Conservation (phyloP, 2,797 vertebrate genomes). For the Danio albolineatus region DNA sequence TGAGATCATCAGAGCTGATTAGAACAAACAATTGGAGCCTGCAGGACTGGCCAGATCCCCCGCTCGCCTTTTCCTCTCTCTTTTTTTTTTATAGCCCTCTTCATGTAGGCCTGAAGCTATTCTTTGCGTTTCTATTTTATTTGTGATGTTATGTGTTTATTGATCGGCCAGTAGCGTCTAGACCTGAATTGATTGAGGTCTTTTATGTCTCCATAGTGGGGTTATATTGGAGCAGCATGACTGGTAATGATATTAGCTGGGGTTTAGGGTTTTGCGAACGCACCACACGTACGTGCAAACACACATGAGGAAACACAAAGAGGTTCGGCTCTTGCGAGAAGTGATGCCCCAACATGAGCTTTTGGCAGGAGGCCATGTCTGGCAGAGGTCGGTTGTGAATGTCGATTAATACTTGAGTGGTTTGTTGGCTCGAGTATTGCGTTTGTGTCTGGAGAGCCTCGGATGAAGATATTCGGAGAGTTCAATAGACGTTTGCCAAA, state of each 20-base stretch:
- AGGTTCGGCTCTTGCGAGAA: neutral
- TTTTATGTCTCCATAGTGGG: conserved; percentile 52
- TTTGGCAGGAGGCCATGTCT: conserved; percentile 19
- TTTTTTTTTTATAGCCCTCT: neutral
- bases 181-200: conserved; percentile 58
- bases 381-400: neutral
- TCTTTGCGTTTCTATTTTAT: conserved; percentile 13
- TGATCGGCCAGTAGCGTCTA: conserved; percentile 51
- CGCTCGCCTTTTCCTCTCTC: neutral
- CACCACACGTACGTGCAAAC: conserved; percentile 13
- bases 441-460: neutral
- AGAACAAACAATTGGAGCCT: conserved; percentile 20
- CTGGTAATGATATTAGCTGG: conserved; percentile 40
- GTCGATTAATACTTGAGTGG: conserved; percentile 6
- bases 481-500: neutral
- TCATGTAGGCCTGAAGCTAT: conserved; percentile 9
- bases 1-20: conserved; percentile 7
- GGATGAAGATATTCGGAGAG: neutral
- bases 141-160: conserved; percentile 51
- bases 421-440: neutral
- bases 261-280: conserved; percentile 16
- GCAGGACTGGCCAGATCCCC: conserved; percentile 51
- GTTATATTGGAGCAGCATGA: conserved; percentile 49
- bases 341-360: neutral
- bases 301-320: conserved; percentile 22